A percentile compares a stretch with the other conserved stretches of the same genome.
Conservation (phyloP, 2,888 invertebrate genomes). For the Gymnosoma rotundatum region DNA sequence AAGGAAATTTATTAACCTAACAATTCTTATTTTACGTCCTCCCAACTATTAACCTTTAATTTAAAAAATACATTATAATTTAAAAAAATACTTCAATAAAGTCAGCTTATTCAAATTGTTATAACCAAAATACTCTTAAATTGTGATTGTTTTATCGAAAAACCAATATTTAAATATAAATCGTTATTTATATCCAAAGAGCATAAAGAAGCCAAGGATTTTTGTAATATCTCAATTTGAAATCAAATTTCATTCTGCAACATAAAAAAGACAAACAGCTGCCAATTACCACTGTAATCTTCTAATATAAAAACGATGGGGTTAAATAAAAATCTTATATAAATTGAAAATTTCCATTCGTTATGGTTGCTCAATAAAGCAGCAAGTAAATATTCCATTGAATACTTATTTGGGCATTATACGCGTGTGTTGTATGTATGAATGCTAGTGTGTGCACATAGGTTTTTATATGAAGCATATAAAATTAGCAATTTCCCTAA, state of each 20-base stretch:
- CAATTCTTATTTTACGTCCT: too few relatives aligned
- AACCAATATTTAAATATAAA: constrained; percentile 55
- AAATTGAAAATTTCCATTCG: constrained; percentile 56
- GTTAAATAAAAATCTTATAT: constrained; percentile 46
- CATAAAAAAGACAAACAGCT: constrained; percentile 68
- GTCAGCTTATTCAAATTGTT: not conserved
- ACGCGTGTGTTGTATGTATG: not conserved
- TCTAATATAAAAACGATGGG: constrained; percentile 57
- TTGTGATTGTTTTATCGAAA: not conserved
- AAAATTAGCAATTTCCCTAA: constrained; percentile 67
- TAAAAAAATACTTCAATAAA: too few relatives aligned
- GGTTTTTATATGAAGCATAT: constrained; percentile 55
- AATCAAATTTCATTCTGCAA: constrained; percentile 22
- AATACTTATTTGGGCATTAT: constrained; percentile 17
- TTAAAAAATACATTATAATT: too few relatives aligned
- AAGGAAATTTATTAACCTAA: too few relatives aligned
- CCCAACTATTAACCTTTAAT: too few relatives aligned
- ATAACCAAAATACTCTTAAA: not conserved
- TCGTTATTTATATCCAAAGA: constrained; percentile 4
- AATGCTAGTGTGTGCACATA: not conserved
- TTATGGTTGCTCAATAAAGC: constrained; percentile 61
- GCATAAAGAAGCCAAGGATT: not conserved
- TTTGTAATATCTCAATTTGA: not conserved
- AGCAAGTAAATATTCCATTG: constrained; percentile 33
- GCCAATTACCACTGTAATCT: constrained; percentile 68